Conservation (phyloP, 2,797 vertebrate genomes). For the Sorex maritimensis region DNA sequence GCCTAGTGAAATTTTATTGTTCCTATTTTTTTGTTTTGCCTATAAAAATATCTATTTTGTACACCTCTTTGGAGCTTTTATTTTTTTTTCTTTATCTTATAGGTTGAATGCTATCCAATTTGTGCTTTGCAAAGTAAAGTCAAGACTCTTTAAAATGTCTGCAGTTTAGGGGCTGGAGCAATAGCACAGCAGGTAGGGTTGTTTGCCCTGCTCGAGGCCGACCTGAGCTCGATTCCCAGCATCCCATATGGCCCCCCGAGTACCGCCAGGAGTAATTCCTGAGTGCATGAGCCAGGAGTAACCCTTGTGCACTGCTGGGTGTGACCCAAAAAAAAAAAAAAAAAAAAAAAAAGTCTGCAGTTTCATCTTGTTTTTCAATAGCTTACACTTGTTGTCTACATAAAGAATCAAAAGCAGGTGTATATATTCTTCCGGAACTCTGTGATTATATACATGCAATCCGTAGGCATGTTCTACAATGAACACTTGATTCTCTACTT, state of each 20-base stretch:
- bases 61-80: not conserved
- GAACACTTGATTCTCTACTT: not conserved
- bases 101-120: not conserved
- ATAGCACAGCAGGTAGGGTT: too few species aligned
- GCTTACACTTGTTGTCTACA: not conserved
- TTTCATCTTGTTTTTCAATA: not conserved
- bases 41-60: not conserved
- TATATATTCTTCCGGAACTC: constrained; percentile 6
- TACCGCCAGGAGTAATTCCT: too few species aligned
- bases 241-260: too few species aligned
- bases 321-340: not conserved
- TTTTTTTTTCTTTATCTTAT: not conserved
- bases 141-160: not conserved
- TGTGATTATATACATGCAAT: not conserved
- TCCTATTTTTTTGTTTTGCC: not conserved
- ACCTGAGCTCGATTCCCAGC: too few species aligned
- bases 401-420: not conserved
- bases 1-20: not conserved
- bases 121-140: not conserved
- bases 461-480: not conserved
- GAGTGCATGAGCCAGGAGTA: too few species aligned
- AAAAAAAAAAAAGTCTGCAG: not conserved
- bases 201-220: too few species aligned
- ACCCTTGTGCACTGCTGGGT: too few species aligned
- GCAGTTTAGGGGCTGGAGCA: too few species aligned